phyloP scores from a whole-genome alignment of 2,888 invertebrate species.

The Miltochrista miniata region DNA sequence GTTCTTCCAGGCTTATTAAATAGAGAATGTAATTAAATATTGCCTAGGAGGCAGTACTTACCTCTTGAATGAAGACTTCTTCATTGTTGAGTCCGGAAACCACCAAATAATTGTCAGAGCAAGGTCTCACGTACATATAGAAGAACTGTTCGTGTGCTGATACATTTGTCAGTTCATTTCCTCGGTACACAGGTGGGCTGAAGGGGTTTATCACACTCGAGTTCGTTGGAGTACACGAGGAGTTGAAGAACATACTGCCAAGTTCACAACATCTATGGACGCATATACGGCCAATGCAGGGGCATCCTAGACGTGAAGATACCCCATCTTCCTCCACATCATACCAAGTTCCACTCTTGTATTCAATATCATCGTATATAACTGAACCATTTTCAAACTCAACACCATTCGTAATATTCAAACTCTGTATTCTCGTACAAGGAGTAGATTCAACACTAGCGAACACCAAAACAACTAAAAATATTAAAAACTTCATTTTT shows the following conservation, averaged over 20 bases:
- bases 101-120: slow-evolving; percentile 59
- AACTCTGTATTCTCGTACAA: slow-evolving; percentile 57
- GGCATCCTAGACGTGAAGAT: slow-evolving; percentile 55
- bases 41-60: slow-evolving; percentile 30
- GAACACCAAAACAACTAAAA: slow-evolving; percentile 36
- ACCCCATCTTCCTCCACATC: slow-evolving; percentile 47
- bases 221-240: slow-evolving; percentile 48
- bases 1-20: too few relatives aligned
- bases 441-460: slow-evolving; percentile 43
- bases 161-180: slow-evolving; percentile 41
- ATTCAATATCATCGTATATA: slow-evolving; percentile 58
- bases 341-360: slow-evolving; percentile 56
- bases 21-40: background rate
- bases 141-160: slow-evolving; percentile 59
- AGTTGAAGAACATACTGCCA: slow-evolving; percentile 47
- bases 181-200: slow-evolving; percentile 62
- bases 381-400: slow-evolving; percentile 56
- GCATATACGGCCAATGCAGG: slow-evolving; percentile 64
- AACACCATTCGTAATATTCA: slow-evolving; percentile 62
- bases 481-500: slow-evolving; percentile 47
- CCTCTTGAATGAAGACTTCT: slow-evolving; percentile 68
- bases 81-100: slow-evolving; percentile 45
- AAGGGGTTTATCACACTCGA: slow-evolving; percentile 55
- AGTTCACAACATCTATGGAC: slow-evolving; percentile 66
- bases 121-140: slow-evolving; percentile 55